Evolutionary conservation across 2,113 vertebrate species (phyloP).

Genomic region (Erinaceus europaeus): DNA sequence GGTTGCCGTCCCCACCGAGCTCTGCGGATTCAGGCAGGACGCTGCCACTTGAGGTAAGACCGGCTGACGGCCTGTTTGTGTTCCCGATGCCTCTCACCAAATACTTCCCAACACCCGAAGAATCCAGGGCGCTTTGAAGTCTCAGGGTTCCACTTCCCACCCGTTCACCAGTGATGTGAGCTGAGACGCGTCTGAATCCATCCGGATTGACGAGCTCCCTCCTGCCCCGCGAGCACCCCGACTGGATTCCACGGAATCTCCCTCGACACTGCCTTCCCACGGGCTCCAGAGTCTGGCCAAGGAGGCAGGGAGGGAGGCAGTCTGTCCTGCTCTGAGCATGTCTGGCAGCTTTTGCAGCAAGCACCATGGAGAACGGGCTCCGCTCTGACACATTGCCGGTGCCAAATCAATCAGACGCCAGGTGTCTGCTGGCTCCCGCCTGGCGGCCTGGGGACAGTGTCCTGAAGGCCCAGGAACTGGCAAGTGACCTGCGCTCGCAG

Average conservation of each 20-base stretch:
- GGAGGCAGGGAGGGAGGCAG: not conserved
- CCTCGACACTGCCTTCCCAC: conserved; percentile 48
- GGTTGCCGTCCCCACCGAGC: not conserved
- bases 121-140: conserved; percentile 12
- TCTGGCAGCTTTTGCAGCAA: conserved; percentile 35
- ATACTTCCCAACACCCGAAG: conserved; percentile 1
- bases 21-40: not conserved
- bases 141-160: not conserved
- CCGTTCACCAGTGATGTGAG: not conserved
- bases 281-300: not conserved
- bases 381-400: conserved; percentile 35
- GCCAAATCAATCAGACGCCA: not conserved
- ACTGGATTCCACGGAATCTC: conserved; percentile 35
- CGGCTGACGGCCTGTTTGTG: not conserved
- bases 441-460: not conserved
- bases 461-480: not conserved
- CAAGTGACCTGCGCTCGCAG: not conserved
- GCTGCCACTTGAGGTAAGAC: not conserved
- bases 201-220: conserved; percentile 10
- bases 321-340: conserved; percentile 16
- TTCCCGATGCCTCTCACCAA: conserved; percentile 2
- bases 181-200: conserved; percentile 14
- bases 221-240: not conserved
- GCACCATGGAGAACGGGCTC: not conserved
- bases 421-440: not conserved